Evolutionary conservation across 2,888 invertebrate species (phyloP), one percentile per base, ranked within the genome.

Genomic region (Philhelius pedissequus): DNA sequence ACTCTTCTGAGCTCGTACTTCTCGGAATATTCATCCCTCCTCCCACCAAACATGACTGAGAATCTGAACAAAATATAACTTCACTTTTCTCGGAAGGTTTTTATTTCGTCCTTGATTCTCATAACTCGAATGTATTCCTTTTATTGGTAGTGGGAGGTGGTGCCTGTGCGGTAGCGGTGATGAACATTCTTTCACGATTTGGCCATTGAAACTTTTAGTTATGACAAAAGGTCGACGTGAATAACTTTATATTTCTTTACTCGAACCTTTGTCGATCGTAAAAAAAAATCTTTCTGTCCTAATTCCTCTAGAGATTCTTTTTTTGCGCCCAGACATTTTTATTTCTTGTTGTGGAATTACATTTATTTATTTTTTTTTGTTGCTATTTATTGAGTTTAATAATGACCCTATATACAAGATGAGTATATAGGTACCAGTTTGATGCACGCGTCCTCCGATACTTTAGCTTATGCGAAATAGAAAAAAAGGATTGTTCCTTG

Each of bases 281-380:
- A 84, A 80, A 77, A 48, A 68, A 62, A 40, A 2, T 11, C 60
- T 50, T 40, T n/a, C 32, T 32, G 35, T 25, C 9, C n/a, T 20
- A 40, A 66, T 25, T 13, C 11, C n/a, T 25, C 7, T 4, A 27
- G 22, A 48, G 83, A 83, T 79, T 73, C 27, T 56, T 70, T 64
- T 75, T 48, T 9, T 50, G 9, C 68, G 18, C 15, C 50, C 45
- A 60, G 70, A 71, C 69, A 66, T 76, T 84, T 84, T 79, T 84
- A 84, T 76, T 79, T 60, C 79, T 84, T 84, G 74, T 84, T 79
- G 70, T 71, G 52, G 70, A 84, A 79, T 79, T 84, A 84, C 22
- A 32, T 45, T 69, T 64, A 56, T 69, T 64, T 69, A 56, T 45
- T 15, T 30, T 3, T 20, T 48, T 0, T 38, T 40, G 13, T 56